These are phyloP conservation scores for Drosophila navojoa DNA, from an alignment of 1,140 invertebrate genomes.

Conservation along the genomic window DNA sequence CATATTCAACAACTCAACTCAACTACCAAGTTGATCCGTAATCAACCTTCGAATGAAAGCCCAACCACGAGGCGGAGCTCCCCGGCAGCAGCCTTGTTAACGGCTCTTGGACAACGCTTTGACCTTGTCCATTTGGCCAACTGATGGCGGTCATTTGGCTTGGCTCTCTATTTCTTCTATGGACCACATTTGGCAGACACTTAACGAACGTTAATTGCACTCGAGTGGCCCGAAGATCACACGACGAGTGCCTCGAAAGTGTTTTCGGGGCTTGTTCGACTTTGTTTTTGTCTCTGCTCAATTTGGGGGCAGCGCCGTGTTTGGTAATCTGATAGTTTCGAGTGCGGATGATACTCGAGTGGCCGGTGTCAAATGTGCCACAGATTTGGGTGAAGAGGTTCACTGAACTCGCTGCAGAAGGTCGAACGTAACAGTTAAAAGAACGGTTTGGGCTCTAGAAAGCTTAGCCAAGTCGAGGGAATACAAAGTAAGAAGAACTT, in stretches of 20 bases:
- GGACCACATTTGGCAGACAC: slow-evolving; percentile 41
- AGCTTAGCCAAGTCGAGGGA: background rate
- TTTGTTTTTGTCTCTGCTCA: background rate
- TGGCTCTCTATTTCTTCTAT: slow-evolving; percentile 19
- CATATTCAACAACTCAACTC: slow-evolving; percentile 5
- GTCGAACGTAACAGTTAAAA: slow-evolving; percentile 16
- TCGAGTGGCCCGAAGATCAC: slow-evolving; percentile 21
- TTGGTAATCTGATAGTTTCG: slow-evolving; percentile 65
- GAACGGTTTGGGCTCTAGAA: slow-evolving; percentile 6
- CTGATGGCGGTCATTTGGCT: slow-evolving; percentile 35
- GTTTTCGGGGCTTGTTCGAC: slow-evolving; percentile 14
- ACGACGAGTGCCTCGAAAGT: slow-evolving; percentile 36
- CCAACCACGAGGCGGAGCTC: background rate
- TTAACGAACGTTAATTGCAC: slow-evolving; percentile 28
- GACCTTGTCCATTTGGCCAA: slow-evolving; percentile 57
- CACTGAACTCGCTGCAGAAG: slow-evolving; percentile 48
- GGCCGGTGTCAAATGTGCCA: slow-evolving; percentile 61
- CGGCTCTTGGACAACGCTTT: slow-evolving; percentile 21
- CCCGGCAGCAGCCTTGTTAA: slow-evolving; percentile 13
- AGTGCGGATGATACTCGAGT: slow-evolving; percentile 17
- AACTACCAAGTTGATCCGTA: slow-evolving; percentile 9
- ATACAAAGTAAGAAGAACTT: too few relatives aligned
- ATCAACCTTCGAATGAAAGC: slow-evolving; percentile 54
- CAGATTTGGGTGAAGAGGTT: slow-evolving; percentile 57
- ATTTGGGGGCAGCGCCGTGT: slow-evolving; percentile 26